Base-by-base conservation (phyloP, 2,797 vertebrate species). In the Mergus octosetaceus region DNA sequence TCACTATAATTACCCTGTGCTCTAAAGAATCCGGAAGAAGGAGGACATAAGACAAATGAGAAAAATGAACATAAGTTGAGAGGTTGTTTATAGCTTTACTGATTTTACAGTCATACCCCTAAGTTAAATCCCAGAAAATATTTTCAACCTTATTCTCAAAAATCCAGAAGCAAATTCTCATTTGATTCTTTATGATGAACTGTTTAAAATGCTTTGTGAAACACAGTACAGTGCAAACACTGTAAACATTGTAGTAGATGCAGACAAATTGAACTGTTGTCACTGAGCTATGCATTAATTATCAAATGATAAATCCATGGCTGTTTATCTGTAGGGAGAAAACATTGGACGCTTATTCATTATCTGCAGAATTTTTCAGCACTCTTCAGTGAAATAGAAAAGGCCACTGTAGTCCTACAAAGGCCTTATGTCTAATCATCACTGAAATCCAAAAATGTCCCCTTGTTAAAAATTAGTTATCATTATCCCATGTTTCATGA, bases 281-380 rank as follows among this genome's bases (percentile, higher is more conserved):
- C 61, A 57, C 27, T 89, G 81, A 94, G 73, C 22, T 73, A 57
- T 25, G 28, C 62, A 88, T 70, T n/a, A 80, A 91, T 93, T 87
- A 94, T 92, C 64, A 91, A 81, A 90, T 90, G 56, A 95, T 90
- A 93, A 96, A 94, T 87, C n/a, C 39, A 54, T 78, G 19, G 25
- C 39, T 93, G 66, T 92, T 95, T 92, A 92, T 95, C 72, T 95
- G 39, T 68, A 76, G 25, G 64, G 49, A 76, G 24, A 95, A 95
- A 96, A 89, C 72, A 72, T 60, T 94, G 36, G 56, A 69, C 28
- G 20, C 87, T 64, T 93, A 65, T 92, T 95, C 58, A 91, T 73
- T 89, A 60, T 92, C 54, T 72, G 53, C 25, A 77, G 79, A 85
- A 80, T 72, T 95, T 96, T 95, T 95, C 65, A 96, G 27, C 75